phyloP scores from a whole-genome alignment of 2,113 vertebrate genomes.

The Prietella phreatophila region DNA sequence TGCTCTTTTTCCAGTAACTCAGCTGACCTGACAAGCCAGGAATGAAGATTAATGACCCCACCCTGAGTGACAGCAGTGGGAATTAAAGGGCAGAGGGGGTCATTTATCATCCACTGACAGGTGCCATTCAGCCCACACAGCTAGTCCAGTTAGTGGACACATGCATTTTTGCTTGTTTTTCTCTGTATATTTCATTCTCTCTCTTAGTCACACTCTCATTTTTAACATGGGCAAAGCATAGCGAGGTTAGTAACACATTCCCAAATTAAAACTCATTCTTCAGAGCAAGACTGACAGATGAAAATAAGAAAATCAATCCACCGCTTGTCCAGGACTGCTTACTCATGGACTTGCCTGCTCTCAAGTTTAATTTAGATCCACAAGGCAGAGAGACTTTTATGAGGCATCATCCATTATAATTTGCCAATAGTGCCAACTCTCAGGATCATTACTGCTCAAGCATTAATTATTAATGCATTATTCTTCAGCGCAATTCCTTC shows the following conservation, averaged over 20 bases:
- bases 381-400: constrained; percentile 70
- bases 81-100: constrained; percentile 90
- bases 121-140: constrained; percentile 92
- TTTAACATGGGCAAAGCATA: constrained; percentile 81
- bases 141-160: constrained; percentile 55
- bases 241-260: constrained; percentile 87
- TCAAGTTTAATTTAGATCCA: constrained; percentile 82
- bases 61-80: constrained; percentile 96
- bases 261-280: constrained; percentile 95
- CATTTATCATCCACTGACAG: constrained; percentile 99
- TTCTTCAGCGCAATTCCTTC: constrained; percentile 65
- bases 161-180: constrained; percentile 50
- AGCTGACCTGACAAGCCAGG: constrained; percentile 85
- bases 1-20: constrained; percentile 54
- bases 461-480: constrained; percentile 73
- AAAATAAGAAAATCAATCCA: constrained; percentile 96
- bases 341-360: constrained; percentile 76
- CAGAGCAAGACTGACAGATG: constrained; percentile 82
- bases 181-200: constrained; percentile 42
- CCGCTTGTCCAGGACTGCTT: constrained; percentile 76
- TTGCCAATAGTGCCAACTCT: constrained; percentile 74
- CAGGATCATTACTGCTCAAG: constrained; percentile 69
- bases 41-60: constrained; percentile 99
- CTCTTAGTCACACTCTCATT: neutral
- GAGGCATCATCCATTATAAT: constrained; percentile 84